phyloP scores from a whole-genome alignment of 2,888 invertebrate genomes.

The Ennomos fuscantarius region DNA sequence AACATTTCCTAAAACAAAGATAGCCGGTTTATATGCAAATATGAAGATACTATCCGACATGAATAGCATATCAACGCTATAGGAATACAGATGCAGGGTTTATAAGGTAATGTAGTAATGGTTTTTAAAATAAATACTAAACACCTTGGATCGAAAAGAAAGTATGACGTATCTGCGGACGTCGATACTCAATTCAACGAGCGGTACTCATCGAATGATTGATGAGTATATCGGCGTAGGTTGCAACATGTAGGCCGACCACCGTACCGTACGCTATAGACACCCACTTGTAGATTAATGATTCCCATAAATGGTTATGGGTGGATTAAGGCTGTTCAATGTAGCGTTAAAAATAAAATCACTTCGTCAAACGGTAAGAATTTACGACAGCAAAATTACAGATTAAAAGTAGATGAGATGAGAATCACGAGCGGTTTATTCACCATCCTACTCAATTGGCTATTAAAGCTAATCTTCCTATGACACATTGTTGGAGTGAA shows the following conservation, averaged over 20 bases:
- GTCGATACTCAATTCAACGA: conserved; percentile 51
- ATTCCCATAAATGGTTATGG: conserved; percentile 55
- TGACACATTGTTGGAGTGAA: conserved; percentile 23
- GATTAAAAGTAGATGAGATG: conserved; percentile 17
- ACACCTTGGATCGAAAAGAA: conserved; percentile 31
- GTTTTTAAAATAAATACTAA: conserved; percentile 45
- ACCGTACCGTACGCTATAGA: conserved; percentile 59
- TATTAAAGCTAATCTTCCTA: conserved; percentile 12
- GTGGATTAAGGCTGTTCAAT: conserved; percentile 36
- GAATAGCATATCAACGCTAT: conserved; percentile 26
- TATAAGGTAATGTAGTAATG: conserved; percentile 43
- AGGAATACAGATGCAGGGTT: conserved; percentile 42
- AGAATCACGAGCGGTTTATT: not conserved
- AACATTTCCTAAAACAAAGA: conserved; percentile 43
- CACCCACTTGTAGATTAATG: conserved; percentile 65
- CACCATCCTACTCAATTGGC: not conserved
- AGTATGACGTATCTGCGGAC: conserved; percentile 29
- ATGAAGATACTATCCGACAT: conserved; percentile 28
- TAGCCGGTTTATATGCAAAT: conserved; percentile 50
- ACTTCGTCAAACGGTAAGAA: conserved; percentile 22
- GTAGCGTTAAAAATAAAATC: conserved; percentile 31
- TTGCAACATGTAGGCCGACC: conserved; percentile 62
- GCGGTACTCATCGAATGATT: conserved; percentile 66
- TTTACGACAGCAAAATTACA: conserved; percentile 15
- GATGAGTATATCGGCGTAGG: conserved; percentile 74